Conservation (phyloP, 2,113 vertebrate species). For the Strix uralensis region DNA sequence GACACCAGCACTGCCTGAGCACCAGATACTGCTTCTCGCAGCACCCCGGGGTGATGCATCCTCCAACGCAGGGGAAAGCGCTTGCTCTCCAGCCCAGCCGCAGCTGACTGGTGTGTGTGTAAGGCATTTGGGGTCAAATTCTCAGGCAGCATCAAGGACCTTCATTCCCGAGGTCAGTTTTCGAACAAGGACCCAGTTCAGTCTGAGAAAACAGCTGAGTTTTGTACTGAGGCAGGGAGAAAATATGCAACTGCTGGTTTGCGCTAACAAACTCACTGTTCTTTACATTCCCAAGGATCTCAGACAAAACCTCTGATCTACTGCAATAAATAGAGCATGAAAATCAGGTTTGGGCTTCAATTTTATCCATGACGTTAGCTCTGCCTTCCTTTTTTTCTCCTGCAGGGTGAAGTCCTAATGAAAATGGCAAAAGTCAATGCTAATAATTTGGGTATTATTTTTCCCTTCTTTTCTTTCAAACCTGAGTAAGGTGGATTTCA, state of each 20-base stretch:
- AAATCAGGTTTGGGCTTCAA: constrained; percentile 70
- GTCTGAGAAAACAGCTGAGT: not conserved
- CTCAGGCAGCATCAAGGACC: not conserved
- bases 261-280: constrained; percentile 26
- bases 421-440: constrained; percentile 18
- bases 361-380: constrained; percentile 62
- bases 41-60: fast-evolving
- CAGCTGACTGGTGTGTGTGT: not conserved
- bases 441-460: constrained; percentile 12
- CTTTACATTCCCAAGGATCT: constrained; percentile 58
- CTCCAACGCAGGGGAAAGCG: fast-evolving
- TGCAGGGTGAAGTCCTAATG: constrained; percentile 24
- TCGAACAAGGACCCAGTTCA: not conserved
- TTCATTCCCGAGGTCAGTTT: not conserved
- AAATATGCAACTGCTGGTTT: not conserved
- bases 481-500: not conserved
- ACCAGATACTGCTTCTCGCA: not conserved
- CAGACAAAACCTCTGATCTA: constrained; percentile 51
- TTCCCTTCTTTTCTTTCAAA: not conserved
- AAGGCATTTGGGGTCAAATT: not conserved
- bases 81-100: not conserved
- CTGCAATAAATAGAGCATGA: constrained; percentile 74
- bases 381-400: constrained; percentile 51
- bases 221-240: not conserved
- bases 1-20: not conserved